These are phyloP conservation scores for Knipowitschia caucasica DNA, from an alignment of 2,797 vertebrate genomes.

Conservation along the genomic window DNA sequence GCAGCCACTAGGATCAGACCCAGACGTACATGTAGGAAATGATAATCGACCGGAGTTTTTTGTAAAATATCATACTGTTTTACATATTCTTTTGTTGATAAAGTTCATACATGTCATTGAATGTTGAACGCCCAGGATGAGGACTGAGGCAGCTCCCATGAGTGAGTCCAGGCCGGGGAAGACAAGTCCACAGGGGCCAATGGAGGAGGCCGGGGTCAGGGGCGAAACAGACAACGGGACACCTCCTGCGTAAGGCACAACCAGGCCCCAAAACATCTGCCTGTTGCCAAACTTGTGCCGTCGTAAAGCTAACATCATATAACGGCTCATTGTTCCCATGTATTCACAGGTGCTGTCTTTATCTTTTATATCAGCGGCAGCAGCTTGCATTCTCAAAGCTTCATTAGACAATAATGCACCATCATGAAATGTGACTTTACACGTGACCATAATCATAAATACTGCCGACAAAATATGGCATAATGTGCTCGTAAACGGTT, in stretches of 20 bases:
- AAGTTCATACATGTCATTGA: no score
- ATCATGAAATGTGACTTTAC: conserved; percentile 62
- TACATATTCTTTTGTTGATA: no score
- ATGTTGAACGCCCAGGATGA: no score
- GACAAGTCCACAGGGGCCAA: no score
- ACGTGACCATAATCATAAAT: conserved; percentile 51
- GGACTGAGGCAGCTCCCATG: no score
- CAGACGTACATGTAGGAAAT: no score
- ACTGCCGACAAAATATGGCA: conserved; percentile 33
- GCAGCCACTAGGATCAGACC: no score
- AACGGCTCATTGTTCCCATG: conserved; percentile 16
- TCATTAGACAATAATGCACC: conserved; percentile 51
- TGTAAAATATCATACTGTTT: no score
- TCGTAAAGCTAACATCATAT: conserved; percentile 12
- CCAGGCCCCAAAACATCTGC: neutral
- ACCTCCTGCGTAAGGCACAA: neutral
- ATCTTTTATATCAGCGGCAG: conserved; percentile 44
- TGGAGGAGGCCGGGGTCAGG: no score
- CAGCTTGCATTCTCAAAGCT: conserved; percentile 44
- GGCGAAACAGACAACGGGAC: no score
- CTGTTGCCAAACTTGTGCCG: conserved; percentile 6
- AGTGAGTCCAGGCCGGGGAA: no score
- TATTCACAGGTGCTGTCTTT: conserved; percentile 41
- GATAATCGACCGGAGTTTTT: neutral
- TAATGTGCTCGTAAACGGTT: conserved; percentile 47